A percentile compares a stretch with the other conserved stretches of the same genome.
Evolutionary conservation across 2,888 invertebrate species (phyloP).

Genomic region (Macrosiphum euphorbiae): DNA sequence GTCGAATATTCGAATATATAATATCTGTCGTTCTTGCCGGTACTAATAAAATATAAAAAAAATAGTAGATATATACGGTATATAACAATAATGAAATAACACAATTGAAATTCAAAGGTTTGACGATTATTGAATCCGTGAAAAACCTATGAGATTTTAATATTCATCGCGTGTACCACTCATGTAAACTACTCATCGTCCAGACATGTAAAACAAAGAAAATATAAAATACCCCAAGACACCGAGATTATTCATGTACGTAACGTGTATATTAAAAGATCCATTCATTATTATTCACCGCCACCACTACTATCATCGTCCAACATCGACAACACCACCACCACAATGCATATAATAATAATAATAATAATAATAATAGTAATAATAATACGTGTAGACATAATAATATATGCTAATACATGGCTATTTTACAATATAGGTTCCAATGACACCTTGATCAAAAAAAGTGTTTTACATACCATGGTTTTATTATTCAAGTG

Average conservation of each 20-base stretch:
- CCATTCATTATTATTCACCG: constrained; percentile 62
- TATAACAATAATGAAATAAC: not conserved
- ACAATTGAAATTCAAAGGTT: constrained; percentile 30
- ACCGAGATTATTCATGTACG: constrained; percentile 53
- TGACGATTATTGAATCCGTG: constrained; percentile 39
- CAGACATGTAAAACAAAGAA: constrained; percentile 61
- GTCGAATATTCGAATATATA: not conserved
- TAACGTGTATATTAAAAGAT: constrained; percentile 57
- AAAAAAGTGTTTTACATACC: constrained; percentile 1
- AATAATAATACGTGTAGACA: constrained; percentile 31
- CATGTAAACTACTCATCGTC: constrained; percentile 50
- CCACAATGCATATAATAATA: constrained; percentile 12
- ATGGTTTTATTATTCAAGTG: constrained; percentile 24
- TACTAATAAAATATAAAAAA: not conserved
- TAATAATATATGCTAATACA: constrained; percentile 32
- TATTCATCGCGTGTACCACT: constrained; percentile 49
- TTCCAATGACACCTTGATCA: constrained; percentile 15
- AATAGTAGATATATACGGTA: not conserved
- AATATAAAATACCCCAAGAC: constrained; percentile 33
- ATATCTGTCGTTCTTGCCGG: not conserved
- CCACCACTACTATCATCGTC: constrained; percentile 5
- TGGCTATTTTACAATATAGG: not conserved
- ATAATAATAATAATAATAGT: constrained; percentile 17
- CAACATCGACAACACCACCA: not conserved
- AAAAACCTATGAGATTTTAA: constrained; percentile 34